A percentile compares a stretch with the other conserved stretches of the same genome.
These are phyloP conservation scores for Alectoris magna DNA, from an alignment of 2,797 vertebrate genomes.

Conservation along the genomic window DNA sequence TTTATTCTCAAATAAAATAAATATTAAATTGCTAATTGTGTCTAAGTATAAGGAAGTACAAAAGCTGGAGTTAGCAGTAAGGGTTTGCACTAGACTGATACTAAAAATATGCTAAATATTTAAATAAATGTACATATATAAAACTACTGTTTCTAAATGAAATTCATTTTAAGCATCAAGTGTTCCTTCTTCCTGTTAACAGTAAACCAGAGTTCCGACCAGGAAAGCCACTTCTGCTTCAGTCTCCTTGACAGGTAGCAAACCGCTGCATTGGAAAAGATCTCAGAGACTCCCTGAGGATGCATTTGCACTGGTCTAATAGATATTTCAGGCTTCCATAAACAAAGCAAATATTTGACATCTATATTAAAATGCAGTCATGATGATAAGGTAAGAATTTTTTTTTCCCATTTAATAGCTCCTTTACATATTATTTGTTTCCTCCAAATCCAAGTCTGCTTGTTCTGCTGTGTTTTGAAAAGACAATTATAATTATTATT, in stretches of 20 bases:
- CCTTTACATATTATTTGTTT: slow-evolving; percentile 19
- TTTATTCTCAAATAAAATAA: not conserved
- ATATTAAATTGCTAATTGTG: not conserved
- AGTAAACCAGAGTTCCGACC: not conserved
- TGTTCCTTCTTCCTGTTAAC: not conserved
- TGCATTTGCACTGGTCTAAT: slow-evolving; percentile 51
- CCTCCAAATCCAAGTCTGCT: slow-evolving; percentile 14
- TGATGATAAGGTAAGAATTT: slow-evolving; percentile 50
- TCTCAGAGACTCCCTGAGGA: not conserved
- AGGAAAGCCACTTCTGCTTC: slow-evolving; percentile 22
- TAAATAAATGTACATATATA: slow-evolving; percentile 62
- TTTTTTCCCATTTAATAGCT: slow-evolving; percentile 49
- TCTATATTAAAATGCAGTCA: slow-evolving; percentile 26
- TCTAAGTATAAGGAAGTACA: not conserved
- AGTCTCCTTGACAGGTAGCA: slow-evolving; percentile 36
- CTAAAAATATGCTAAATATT: slow-evolving; percentile 61
- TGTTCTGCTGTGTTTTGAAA: slow-evolving; percentile 61
- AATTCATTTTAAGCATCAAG: slow-evolving; percentile 61
- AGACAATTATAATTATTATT: not conserved
- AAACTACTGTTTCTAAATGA: slow-evolving; percentile 30
- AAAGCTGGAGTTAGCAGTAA: not conserved
- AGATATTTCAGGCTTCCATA: slow-evolving; percentile 64
- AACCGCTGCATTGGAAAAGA: slow-evolving; percentile 40
- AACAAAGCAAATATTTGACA: slow-evolving; percentile 48
- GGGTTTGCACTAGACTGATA: not conserved